These are phyloP conservation scores for Drymonia ruficornis DNA, from an alignment of 2,888 invertebrate species.

Conservation along the genomic window DNA sequence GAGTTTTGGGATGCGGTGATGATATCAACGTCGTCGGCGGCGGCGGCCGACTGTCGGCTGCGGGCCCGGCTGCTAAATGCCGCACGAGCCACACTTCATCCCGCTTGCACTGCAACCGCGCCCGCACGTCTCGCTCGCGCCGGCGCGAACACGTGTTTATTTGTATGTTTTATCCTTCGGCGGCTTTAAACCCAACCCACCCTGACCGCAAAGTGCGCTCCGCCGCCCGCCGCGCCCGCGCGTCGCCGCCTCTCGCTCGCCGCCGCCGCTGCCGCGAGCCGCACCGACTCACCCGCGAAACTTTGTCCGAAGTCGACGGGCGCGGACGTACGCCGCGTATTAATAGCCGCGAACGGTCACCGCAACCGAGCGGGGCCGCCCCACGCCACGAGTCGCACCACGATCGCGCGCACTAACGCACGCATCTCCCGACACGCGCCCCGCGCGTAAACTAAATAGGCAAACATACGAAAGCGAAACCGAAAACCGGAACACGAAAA, in stretches of 20 bases:
- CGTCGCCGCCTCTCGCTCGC: slow-evolving; percentile 78
- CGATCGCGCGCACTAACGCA: slow-evolving; percentile 60
- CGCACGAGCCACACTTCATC: slow-evolving; percentile 74
- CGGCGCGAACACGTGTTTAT: slow-evolving; percentile 87
- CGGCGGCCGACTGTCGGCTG: slow-evolving; percentile 54
- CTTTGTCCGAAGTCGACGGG: slow-evolving; percentile 83
- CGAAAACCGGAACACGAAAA: slow-evolving; percentile 43
- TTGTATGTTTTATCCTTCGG: slow-evolving; percentile 87
- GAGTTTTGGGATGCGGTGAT: slow-evolving; percentile 6
- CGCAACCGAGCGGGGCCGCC: slow-evolving; percentile 63
- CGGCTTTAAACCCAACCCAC: slow-evolving; percentile 88
- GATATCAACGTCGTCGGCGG: slow-evolving; percentile 29
- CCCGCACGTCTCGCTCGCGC: slow-evolving; percentile 83
- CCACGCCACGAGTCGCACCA: slow-evolving; percentile 59
- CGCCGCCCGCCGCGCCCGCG: slow-evolving; percentile 84
- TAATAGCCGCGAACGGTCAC: slow-evolving; percentile 79
- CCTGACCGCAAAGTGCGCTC: slow-evolving; percentile 87
- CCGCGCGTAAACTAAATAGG: slow-evolving; percentile 47
- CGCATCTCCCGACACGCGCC: slow-evolving; percentile 59
- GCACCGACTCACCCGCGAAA: slow-evolving; percentile 80
- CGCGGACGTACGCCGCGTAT: slow-evolving; percentile 82
- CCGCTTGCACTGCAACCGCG: slow-evolving; percentile 69
- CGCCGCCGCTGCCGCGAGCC: slow-evolving; percentile 74
- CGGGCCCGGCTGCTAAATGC: slow-evolving; percentile 78
- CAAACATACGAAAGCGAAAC: slow-evolving; percentile 48